Conservation (phyloP, 2,113 vertebrate genomes). For the Hippocampus mohnikei region DNA sequence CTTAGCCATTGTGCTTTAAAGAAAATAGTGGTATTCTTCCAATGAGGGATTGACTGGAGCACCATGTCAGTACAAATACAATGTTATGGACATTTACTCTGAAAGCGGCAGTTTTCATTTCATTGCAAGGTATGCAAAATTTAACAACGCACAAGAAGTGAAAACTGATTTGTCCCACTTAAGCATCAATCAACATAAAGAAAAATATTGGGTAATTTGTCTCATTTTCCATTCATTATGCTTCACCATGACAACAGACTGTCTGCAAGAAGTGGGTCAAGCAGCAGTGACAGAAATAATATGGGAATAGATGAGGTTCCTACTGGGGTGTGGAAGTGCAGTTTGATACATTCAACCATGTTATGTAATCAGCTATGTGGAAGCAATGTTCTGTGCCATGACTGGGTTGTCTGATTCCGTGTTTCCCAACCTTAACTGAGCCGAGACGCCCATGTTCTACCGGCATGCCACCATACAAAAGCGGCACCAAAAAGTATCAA, state of each 20-base stretch:
- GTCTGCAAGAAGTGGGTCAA: constrained; percentile 55
- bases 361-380: neutral
- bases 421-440: neutral
- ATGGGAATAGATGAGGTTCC: constrained; percentile 2
- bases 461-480: no score
- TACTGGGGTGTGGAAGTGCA: neutral
- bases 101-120: neutral
- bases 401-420: neutral
- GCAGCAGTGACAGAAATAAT: constrained; percentile 22
- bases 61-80: neutral
- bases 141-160: neutral
- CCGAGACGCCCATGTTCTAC: no score
- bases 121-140: neutral
- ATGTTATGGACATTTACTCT: neutral
- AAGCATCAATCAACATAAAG: neutral
- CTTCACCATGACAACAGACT: constrained; percentile 45
- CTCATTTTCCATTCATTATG: constrained; percentile 17
- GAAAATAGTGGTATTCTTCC: neutral
- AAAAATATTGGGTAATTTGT: neutral
- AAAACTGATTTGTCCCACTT: neutral
- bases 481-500: no score
- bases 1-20: constrained; percentile 2
- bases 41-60: no score
- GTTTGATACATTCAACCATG: neutral
- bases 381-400: neutral